Evolutionary conservation across 2,797 vertebrate species (phyloP).

Genomic region (Podarcis siculus): DNA sequence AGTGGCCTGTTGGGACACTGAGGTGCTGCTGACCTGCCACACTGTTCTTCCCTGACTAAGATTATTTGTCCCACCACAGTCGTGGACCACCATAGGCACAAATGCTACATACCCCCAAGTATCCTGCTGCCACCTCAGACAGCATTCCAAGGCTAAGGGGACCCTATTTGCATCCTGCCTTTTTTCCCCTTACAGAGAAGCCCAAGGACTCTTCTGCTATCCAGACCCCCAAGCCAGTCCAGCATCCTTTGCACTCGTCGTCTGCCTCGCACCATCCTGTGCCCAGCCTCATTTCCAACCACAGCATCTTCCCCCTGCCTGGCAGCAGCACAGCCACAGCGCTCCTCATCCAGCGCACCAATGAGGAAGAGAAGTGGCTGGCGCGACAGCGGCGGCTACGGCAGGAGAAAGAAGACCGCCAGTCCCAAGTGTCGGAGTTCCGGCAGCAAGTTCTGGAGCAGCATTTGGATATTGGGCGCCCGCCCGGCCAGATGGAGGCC

Average conservation of each 20-base stretch:
- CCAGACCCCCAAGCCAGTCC: slow-evolving; percentile 75
- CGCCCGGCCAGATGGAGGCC: slow-evolving; percentile 72
- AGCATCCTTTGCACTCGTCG: slow-evolving; percentile 82
- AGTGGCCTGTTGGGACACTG: neutral
- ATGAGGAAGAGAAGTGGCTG: slow-evolving; percentile 97
- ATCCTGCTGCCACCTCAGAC: neutral
- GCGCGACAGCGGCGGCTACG: slow-evolving; percentile 92
- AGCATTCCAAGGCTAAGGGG: neutral
- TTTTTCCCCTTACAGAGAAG: slow-evolving; percentile 82
- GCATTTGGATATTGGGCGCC: slow-evolving; percentile 90
- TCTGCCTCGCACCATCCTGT: slow-evolving; percentile 84
- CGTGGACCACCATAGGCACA: neutral
- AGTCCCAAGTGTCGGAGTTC: slow-evolving; percentile 97
- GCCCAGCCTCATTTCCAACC: slow-evolving; percentile 88
- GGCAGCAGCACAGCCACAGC: slow-evolving; percentile 81
- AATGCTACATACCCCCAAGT: too few relatives aligned
- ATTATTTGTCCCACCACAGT: neutral
- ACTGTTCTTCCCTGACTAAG: neutral
- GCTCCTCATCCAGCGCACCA: slow-evolving; percentile 89
- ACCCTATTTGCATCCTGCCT: neutral
- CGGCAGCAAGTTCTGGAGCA: slow-evolving; percentile 97
- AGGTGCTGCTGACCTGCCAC: too few relatives aligned
- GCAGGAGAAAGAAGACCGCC: slow-evolving; percentile 97
- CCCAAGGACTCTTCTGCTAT: slow-evolving; percentile 85
- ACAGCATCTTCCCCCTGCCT: slow-evolving; percentile 86